These are phyloP conservation scores for Urechis unicinctus DNA, from an alignment of 2,888 invertebrate genomes.

Conservation along the genomic window DNA sequence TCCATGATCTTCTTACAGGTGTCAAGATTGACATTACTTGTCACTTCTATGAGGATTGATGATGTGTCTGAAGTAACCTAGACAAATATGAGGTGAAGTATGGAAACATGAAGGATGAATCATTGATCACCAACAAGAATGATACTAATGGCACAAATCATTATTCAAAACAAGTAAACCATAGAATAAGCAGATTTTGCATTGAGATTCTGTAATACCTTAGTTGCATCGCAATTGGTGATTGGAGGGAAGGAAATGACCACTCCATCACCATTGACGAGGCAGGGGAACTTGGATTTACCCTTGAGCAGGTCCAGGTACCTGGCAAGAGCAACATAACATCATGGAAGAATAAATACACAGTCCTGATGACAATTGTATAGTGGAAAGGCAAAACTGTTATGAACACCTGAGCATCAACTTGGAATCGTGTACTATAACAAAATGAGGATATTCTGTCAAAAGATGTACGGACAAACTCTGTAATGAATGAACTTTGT, in stretches of 20 bases:
- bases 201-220: too few species aligned
- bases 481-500: too few species aligned
- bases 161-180: neutral
- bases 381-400: too few species aligned
- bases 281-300: constrained; percentile 66
- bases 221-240: constrained; percentile 74
- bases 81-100: neutral
- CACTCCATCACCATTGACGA: constrained; percentile 59
- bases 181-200: too few species aligned
- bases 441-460: too few species aligned
- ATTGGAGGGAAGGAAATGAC: constrained; percentile 82
- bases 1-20: constrained; percentile 65
- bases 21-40: constrained; percentile 62
- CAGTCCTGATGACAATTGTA: neutral
- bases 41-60: constrained; percentile 69
- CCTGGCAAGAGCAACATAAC: constrained; percentile 31
- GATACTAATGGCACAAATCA: neutral
- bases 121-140: too few species aligned
- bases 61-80: constrained; percentile 65
- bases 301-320: constrained; percentile 73
- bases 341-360: too few species aligned
- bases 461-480: too few species aligned
- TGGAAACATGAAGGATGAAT: too few species aligned
- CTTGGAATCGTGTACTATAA: too few species aligned
- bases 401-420: too few species aligned